Evolutionary conservation across 2,888 invertebrate species (phyloP).

Genomic region (Acleris laterana): DNA sequence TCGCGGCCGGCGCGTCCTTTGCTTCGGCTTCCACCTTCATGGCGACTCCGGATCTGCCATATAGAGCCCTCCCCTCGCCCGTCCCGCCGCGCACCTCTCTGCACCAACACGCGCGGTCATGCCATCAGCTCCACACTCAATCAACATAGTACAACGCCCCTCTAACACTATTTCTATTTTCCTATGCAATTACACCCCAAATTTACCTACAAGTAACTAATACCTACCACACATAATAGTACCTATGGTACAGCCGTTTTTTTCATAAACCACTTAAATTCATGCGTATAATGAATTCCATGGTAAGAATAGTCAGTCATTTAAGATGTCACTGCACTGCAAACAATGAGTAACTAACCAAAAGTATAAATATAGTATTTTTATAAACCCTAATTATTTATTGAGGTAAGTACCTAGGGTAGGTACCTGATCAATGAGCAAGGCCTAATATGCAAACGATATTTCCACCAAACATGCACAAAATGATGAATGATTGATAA

Average conservation of each 20-base stretch:
- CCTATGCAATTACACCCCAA: neutral
- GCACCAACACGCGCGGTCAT: conserved; percentile 69
- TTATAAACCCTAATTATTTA: neutral
- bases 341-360: neutral
- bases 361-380: neutral
- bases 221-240: no score
- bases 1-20: conserved; percentile 62
- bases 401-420: neutral
- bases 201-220: no score
- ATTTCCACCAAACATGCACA: conserved; percentile 34
- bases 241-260: no score
- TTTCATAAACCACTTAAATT: no score
- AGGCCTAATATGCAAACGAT: conserved; percentile 21
- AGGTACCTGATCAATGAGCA: conserved; percentile 1
- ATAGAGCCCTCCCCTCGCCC: conserved; percentile 58
- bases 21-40: conserved; percentile 61
- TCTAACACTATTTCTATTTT: conserved; percentile 30
- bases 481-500: conserved; percentile 21
- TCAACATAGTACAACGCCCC: conserved; percentile 39
- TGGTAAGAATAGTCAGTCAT: no score
- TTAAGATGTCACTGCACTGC: no score
- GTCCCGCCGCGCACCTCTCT: conserved; percentile 60
- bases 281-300: no score
- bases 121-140: conserved; percentile 58
- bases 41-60: conserved; percentile 45